Base-by-base conservation (phyloP, 1,140 invertebrate species). In the Drosophila kepulauana region DNA sequence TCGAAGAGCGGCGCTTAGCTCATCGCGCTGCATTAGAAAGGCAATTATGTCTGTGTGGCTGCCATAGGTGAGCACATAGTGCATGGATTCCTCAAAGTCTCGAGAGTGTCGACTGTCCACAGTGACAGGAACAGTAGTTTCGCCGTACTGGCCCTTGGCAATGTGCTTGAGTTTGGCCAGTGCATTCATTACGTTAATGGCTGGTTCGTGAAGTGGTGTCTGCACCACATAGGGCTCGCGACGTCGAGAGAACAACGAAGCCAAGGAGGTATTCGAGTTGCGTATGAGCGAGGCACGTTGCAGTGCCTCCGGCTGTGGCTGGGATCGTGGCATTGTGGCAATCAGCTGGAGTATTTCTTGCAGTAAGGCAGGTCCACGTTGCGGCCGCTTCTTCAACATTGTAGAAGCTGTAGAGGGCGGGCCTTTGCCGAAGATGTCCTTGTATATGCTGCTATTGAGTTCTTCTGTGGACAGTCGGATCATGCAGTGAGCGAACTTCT, bases 51-150 rank as follows among this genome's bases (percentile, higher is more conserved):
- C 94, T 1, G 93, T 93, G 70, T 94, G 94, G 16, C 94, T 96
- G 3, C 96, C 96, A 85, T 97, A 97, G 57, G 94, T 95, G 0
- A 93, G 93, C 4, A 97, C 92, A 92, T 97, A 97, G 87, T 95
- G 96, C 0, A 96, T 81, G 76, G 95, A 96, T 88, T 97, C 96
- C 54, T 95, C 94, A 76, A 96, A 96, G 67, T 95, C 95, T 63
- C 95, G 93, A 0, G 94, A 76, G 62, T 91, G 93, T 54, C 11
- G 91, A 10, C 16, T 38, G 54, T 91, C 54, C 91, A 48, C 3
- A 81, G 43, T 91, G 91, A 68, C 92, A 92, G 1, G 80, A 8
- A 68, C 48, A 3, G 43, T 56, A 2, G 25, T 51, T 1, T 66
- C 74, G 0, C 92, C 93, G 48, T 94, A 94, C 35, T 94, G 93